phyloP scores from a whole-genome alignment of 2,888 invertebrate genomes.

The Bedellia somnulentella region DNA sequence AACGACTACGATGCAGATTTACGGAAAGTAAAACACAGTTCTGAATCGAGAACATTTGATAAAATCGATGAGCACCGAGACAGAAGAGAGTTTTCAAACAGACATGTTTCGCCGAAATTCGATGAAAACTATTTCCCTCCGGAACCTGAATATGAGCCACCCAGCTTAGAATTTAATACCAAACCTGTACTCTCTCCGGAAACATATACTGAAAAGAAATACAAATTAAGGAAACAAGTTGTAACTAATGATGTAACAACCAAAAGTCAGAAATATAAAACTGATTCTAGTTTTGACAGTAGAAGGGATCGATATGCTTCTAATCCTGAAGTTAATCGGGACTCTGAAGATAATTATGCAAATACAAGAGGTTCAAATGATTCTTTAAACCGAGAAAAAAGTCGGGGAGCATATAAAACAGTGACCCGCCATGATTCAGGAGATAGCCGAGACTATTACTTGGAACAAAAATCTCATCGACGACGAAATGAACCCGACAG shows the following conservation, averaged over 20 bases:
- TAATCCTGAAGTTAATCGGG: slow-evolving; percentile 63
- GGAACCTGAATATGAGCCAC: slow-evolving; percentile 65
- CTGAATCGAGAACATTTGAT: slow-evolving; percentile 35
- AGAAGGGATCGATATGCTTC: slow-evolving; percentile 61
- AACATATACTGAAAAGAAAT: slow-evolving; percentile 55
- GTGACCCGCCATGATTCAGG: slow-evolving; percentile 47
- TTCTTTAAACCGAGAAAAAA: slow-evolving; percentile 63
- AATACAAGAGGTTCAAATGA: slow-evolving; percentile 58
- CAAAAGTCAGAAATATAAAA: slow-evolving; percentile 48
- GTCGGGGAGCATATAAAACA: slow-evolving; percentile 38
- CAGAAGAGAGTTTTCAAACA: slow-evolving; percentile 37
- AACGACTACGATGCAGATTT: slow-evolving; percentile 51
- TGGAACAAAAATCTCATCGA: slow-evolving; percentile 40
- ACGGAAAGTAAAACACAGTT: slow-evolving; percentile 41
- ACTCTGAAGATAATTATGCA: slow-evolving; percentile 48
- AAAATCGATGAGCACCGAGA: too few relatives aligned
- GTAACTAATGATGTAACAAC: slow-evolving; percentile 50
- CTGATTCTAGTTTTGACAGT: slow-evolving; percentile 42
- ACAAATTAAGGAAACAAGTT: slow-evolving; percentile 41
- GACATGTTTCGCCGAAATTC: too few relatives aligned
- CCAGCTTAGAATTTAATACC: slow-evolving; percentile 65
- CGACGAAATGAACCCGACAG: slow-evolving; percentile 58
- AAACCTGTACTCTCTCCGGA: slow-evolving; percentile 66
- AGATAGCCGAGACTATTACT: slow-evolving; percentile 47
- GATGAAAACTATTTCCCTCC: slow-evolving; percentile 27